Conservation (phyloP, 2,797 vertebrate species). For the Momotus momota region DNA sequence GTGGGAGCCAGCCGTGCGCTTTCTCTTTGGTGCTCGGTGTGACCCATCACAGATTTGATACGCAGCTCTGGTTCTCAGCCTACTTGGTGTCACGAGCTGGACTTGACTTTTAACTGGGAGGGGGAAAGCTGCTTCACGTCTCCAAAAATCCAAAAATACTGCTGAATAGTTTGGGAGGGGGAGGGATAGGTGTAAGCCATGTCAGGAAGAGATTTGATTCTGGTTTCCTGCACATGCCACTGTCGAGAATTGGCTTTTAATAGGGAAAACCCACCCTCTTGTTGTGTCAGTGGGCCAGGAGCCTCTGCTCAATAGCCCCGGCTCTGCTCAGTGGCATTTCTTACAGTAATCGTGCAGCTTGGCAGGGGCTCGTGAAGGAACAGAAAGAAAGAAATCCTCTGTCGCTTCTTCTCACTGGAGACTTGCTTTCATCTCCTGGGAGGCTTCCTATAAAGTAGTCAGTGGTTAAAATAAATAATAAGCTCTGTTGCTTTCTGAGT, state of each 20-base stretch:
- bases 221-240: rapidly evolving
- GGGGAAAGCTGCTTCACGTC: neutral
- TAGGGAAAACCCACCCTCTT: neutral
- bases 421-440: neutral
- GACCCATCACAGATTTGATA: rapidly evolving
- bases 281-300: neutral
- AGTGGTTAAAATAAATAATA: neutral
- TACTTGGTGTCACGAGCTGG: rapidly evolving
- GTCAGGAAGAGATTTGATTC: neutral
- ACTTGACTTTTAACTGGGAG: neutral
- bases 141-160: neutral
- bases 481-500: neutral
- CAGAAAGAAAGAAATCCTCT: neutral
- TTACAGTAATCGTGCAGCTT: neutral
- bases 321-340: neutral
- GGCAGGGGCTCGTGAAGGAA: neutral
- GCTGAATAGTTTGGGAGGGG: neutral
- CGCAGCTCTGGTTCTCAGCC: rapidly evolving
- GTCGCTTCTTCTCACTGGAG: neutral
- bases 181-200: neutral
- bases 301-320: neutral
- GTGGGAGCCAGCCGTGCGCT: rapidly evolving
- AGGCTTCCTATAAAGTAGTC: neutral
- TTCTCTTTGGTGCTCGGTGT: rapidly evolving
- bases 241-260: neutral